Percentiles rank a stretch among this genome's conserved stretches.
These are phyloP conservation scores for Diceros bicornis DNA, from an alignment of 2,797 vertebrate genomes.

Conservation along the genomic window DNA sequence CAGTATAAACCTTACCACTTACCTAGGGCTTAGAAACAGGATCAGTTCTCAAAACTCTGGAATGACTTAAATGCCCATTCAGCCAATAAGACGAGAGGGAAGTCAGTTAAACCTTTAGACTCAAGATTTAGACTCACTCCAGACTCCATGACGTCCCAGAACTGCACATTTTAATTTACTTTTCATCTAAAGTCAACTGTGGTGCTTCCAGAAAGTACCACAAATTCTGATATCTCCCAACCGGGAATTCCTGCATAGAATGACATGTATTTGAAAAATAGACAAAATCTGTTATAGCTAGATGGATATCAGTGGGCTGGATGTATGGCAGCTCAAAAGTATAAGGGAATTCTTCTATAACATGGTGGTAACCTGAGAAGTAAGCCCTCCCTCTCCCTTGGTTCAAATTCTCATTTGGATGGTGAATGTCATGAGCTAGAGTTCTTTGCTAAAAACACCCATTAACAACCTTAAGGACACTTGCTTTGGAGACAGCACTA, in stretches of 20 bases:
- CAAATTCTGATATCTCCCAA: background rate
- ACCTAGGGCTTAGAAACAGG: background rate
- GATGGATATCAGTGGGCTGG: conserved; percentile 36
- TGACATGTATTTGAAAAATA: conserved; percentile 55
- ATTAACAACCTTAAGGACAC: conserved; percentile 39
- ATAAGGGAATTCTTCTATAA: conserved; percentile 37
- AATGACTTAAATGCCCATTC: conserved; percentile 21
- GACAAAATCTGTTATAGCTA: background rate
- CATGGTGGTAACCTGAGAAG: background rate
- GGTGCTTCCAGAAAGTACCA: background rate
- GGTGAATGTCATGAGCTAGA: background rate
- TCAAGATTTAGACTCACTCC: background rate
- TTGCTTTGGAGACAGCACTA: conserved; percentile 33
- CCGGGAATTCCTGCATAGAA: background rate
- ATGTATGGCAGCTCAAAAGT: background rate
- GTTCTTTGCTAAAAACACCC: conserved; percentile 54
- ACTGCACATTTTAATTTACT: conserved; percentile 20
- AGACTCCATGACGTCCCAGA: background rate
- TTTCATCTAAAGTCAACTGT: conserved; percentile 29
- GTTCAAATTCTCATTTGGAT: conserved; percentile 65
- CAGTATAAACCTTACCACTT: conserved; percentile 10
- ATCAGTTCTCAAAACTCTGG: conserved; percentile 28
- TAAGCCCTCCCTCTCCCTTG: background rate
- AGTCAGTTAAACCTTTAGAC: background rate
- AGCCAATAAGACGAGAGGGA: background rate